phyloP scores from a whole-genome alignment of 35 echinoderm and acorn worm species.

The Ophioderma brevispina region DNA sequence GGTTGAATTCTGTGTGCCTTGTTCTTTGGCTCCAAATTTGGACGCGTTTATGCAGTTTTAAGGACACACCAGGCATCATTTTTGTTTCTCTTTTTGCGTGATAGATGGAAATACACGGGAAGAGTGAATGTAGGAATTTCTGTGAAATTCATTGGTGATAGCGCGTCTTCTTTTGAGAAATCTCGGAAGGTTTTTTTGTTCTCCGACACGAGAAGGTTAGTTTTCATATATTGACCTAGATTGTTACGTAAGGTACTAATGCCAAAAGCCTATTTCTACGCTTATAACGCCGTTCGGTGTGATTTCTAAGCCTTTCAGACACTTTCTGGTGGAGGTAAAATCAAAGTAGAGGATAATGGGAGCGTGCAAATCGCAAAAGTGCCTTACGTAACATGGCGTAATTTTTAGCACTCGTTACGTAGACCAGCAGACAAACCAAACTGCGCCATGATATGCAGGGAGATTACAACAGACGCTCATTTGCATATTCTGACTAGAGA shows the following conservation, averaged over 20 bases:
- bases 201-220: slow-evolving; percentile 8
- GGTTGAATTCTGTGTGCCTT: slow-evolving; percentile 4
- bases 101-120: not conserved
- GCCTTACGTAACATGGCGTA: slow-evolving; percentile 2
- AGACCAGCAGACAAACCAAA: not conserved
- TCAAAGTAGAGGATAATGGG: not conserved
- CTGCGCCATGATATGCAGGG: not conserved
- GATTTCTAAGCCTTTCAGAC: too few relatives aligned
- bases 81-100: not conserved
- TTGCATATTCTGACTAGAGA: not conserved
- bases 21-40: slow-evolving; percentile 3
- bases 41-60: not conserved
- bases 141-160: not conserved
- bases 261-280: not conserved
- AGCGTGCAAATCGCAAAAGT: not conserved
- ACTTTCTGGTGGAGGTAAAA: not conserved
- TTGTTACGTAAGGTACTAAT: not conserved
- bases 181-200: not conserved
- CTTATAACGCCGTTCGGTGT: too few relatives aligned
- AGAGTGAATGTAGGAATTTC: not conserved
- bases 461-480: slow-evolving; percentile 5
- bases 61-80: not conserved
- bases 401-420: not conserved
- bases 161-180: not conserved
- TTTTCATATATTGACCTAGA: not conserved